Evolutionary conservation across 1,140 invertebrate species (phyloP).

Genomic region (Chlorops oryzae): DNA sequence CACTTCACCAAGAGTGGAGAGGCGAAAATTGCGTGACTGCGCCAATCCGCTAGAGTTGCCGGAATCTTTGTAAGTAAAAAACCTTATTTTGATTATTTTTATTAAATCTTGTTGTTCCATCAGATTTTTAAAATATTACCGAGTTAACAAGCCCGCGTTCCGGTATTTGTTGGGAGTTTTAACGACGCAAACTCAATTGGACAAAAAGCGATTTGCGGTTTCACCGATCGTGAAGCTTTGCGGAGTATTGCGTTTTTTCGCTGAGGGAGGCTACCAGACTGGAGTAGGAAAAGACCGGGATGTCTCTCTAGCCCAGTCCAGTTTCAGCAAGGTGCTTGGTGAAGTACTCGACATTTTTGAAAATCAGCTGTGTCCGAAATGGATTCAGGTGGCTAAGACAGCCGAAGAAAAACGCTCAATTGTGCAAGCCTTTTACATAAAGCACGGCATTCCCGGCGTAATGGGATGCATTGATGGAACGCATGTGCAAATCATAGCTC

Average conservation of each 20-base stretch:
- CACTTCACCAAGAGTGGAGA: neutral
- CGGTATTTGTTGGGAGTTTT: neutral
- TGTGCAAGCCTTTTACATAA: neutral
- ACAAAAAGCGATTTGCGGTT: conserved; percentile 3
- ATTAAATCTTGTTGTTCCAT: no score
- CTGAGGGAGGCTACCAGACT: conserved; percentile 11
- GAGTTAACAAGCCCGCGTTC: conserved; percentile 6
- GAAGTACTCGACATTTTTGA: conserved; percentile 1
- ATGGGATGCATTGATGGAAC: conserved; percentile 10
- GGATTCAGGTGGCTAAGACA: neutral
- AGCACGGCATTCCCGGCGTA: conserved; percentile 1
- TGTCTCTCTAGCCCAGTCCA: neutral
- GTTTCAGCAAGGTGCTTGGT: neutral
- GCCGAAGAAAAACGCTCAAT: conserved; percentile 1
- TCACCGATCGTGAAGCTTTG: neutral
- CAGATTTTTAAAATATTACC: conserved; percentile 10
- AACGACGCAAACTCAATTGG: neutral
- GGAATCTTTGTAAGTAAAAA: neutral
- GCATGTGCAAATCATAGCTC: conserved; percentile 5
- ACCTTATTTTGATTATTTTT: neutral
- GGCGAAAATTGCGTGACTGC: neutral
- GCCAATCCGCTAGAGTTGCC: neutral
- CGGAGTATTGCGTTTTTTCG: neutral
- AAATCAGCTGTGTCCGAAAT: neutral
- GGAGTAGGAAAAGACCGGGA: conserved; percentile 9